Conservation (phyloP, 2,113 vertebrate species). For the Oncorhynchus keta region DNA sequence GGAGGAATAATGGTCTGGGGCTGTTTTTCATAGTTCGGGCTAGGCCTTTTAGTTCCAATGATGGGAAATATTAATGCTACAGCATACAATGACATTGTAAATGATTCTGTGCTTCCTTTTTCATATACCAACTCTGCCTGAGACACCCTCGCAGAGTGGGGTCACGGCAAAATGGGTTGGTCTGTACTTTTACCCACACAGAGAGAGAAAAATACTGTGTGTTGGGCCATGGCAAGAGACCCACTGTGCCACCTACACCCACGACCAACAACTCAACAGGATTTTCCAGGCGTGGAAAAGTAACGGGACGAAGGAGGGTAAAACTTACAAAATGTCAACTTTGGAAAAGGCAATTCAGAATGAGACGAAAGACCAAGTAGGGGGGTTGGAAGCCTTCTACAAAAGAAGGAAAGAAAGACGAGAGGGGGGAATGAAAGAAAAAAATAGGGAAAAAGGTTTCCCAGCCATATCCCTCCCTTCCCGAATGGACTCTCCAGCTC, state of each 20-base stretch:
- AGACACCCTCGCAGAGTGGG: no score
- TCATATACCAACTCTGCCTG: no score
- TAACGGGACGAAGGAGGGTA: background rate
- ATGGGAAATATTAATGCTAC: no score
- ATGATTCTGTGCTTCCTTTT: no score
- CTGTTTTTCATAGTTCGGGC: no score
- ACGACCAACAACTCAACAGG: constrained; percentile 16
- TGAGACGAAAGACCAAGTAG: background rate
- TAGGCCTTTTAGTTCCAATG: no score
- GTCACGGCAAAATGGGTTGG: no score
- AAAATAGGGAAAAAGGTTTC: constrained; percentile 52
- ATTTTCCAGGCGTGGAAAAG: constrained; percentile 38
- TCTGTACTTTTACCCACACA: no score
- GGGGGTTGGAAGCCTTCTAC: no score
- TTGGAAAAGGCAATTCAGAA: constrained; percentile 26
- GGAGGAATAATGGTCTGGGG: no score
- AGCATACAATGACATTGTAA: no score
- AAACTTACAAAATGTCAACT: constrained; percentile 33
- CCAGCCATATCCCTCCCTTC: constrained; percentile 59
- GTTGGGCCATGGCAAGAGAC: background rate
- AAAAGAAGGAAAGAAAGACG: constrained; percentile 12
- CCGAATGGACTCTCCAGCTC: constrained; percentile 85
- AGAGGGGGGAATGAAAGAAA: constrained; percentile 29
- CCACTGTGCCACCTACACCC: background rate
- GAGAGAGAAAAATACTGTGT: no score